Evolutionary conservation across 2,888 invertebrate species (phyloP), one percentile per base, ranked within the genome.

Genomic region (Eremobia ochroleuca): DNA sequence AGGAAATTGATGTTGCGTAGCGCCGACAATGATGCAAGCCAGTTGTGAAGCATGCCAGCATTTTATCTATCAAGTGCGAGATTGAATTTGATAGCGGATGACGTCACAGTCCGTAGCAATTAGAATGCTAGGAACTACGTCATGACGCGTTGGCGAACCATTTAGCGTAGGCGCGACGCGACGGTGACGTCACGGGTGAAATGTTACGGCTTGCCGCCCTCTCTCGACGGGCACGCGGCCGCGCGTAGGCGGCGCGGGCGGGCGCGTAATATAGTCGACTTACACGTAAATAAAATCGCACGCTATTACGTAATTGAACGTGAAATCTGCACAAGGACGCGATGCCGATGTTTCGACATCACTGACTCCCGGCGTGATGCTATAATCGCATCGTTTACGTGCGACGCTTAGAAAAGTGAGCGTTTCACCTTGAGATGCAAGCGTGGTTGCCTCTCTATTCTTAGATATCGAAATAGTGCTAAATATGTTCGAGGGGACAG

Each of bases 321-420:
- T 95, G 94, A 96, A 96, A 95, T 96, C 94, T 94, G 93, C 92
- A 91, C 96, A 96, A 96, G 95, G 96, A 95, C 96, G 91, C 92
- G 82, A 88, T 88, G 90, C 88, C 86, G 86, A 90, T 83, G 92
- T 96, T 96, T 95, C 95, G 90, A 95, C 95, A 96, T 89, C 88
- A 83, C 75, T 85, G 87, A 90, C 93, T 92, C 92, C 92, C 93
- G 91, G 90, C 88, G 92, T 92, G 94, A 94, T 95, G 94, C 94
- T 93, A 94, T 95, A 94, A 96, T 94, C 94, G 92, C 95, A 94
- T 94, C 94, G 92, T 94, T 95, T 94, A 94, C 92, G 93, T 94
- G 93, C 93, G 92, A 93, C 92, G 95, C 92, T 96, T 95, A 95
- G 96, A 95, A 94, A 95, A 96, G 96, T 95, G 95, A 96, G 94